Evolutionary conservation across 2,888 invertebrate genomes (phyloP).

Genomic region (Drosophila buzzatii): DNA sequence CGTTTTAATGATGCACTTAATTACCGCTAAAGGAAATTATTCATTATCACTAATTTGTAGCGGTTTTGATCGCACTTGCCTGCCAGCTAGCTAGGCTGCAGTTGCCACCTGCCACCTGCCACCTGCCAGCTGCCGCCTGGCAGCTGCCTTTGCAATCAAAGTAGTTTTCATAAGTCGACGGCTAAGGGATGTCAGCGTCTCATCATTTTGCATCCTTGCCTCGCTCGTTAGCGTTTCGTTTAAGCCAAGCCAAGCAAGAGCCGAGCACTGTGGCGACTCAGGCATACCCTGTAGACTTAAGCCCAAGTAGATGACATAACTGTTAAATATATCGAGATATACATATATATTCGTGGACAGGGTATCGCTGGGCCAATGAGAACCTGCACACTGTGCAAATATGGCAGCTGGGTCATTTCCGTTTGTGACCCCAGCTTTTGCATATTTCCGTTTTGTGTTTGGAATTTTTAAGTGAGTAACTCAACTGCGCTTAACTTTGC

Average conservation of each 20-base stretch:
- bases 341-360: background rate
- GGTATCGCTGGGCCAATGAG: constrained; percentile 4
- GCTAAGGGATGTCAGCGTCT: constrained; percentile 34
- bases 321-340: background rate
- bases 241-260: constrained; percentile 19
- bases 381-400: constrained; percentile 38
- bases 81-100: constrained; percentile 15
- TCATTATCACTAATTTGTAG: constrained; percentile 80
- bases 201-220: constrained; percentile 44
- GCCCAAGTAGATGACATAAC: background rate
- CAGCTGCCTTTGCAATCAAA: constrained; percentile 47
- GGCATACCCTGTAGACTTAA: constrained; percentile 23
- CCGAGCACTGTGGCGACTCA: background rate
- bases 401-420: constrained; percentile 77
- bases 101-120: constrained; percentile 4
- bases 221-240: constrained; percentile 65
- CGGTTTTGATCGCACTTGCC: constrained; percentile 42
- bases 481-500: constrained; percentile 55
- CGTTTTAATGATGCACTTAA: constrained; percentile 77
- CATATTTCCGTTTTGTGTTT: constrained; percentile 83
- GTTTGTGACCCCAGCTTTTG: constrained; percentile 70
- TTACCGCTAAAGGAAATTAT: constrained; percentile 78
- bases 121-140: constrained; percentile 15
- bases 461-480: constrained; percentile 82
- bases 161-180: constrained; percentile 43